These are phyloP conservation scores for Drosophila ercepeae DNA, from an alignment of 1,140 invertebrate genomes.

Conservation along the genomic window DNA sequence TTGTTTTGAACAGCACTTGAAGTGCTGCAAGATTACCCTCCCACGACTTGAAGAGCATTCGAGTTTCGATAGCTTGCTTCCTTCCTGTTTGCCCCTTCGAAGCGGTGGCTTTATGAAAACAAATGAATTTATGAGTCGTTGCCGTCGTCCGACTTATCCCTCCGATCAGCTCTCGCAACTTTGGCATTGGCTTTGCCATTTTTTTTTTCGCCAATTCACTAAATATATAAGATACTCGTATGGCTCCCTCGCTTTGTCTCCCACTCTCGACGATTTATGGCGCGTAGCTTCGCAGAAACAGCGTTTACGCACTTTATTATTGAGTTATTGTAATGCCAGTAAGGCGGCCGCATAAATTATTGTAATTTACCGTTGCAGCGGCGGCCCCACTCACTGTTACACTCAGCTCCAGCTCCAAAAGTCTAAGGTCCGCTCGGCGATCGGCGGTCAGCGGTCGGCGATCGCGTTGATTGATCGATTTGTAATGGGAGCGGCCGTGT, in stretches of 20 bases:
- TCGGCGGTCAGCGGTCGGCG: slow-evolving; percentile 41
- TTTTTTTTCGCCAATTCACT: slow-evolving; percentile 17
- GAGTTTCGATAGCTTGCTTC: slow-evolving; percentile 31
- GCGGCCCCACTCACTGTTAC: slow-evolving; percentile 19
- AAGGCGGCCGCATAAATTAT: slow-evolving; percentile 73
- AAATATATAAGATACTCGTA: background rate
- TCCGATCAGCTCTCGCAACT: slow-evolving; percentile 58
- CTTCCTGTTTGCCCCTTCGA: slow-evolving; percentile 29
- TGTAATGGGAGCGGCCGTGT: slow-evolving; percentile 53
- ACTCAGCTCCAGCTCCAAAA: slow-evolving; percentile 12
- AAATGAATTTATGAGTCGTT: slow-evolving; percentile 73
- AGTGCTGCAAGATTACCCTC: slow-evolving; percentile 32
- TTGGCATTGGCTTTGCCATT: slow-evolving; percentile 69
- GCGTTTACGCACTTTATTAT: slow-evolving; percentile 63
- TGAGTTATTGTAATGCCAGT: slow-evolving; percentile 67
- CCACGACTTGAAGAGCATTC: slow-evolving; percentile 39
- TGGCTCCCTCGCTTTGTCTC: slow-evolving; percentile 60
- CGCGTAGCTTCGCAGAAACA: slow-evolving; percentile 5
- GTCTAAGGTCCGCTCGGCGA: slow-evolving; percentile 40
- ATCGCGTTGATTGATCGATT: slow-evolving; percentile 60
- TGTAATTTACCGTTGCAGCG: slow-evolving; percentile 61
- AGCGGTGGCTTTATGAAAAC: slow-evolving; percentile 69
- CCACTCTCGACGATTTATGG: slow-evolving; percentile 65
- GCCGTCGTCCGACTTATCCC: slow-evolving; percentile 48
- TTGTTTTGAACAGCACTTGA: slow-evolving; percentile 13